These are phyloP conservation scores for Hipposideros larvatus DNA, from an alignment of 2,797 vertebrate species.

Conservation along the genomic window DNA sequence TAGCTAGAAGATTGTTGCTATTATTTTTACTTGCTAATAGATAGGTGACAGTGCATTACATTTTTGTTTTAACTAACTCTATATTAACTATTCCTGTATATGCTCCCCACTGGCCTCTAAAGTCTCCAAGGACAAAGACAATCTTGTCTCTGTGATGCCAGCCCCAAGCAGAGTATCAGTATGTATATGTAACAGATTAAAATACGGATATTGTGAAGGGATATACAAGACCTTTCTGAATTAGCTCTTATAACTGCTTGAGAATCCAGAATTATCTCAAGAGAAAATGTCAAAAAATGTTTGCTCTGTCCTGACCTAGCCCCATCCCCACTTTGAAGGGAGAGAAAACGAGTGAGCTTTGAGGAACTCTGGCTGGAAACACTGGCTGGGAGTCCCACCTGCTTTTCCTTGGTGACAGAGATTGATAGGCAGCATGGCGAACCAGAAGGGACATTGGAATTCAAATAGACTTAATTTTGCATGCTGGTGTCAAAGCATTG, in stretches of 20 bases:
- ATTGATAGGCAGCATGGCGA: not conserved
- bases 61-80: not conserved
- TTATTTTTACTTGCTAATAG: not conserved
- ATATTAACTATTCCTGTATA: not conserved
- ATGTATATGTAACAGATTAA: not conserved
- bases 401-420: not conserved
- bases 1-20: not conserved
- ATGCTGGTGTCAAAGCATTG: not conserved
- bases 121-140: not conserved
- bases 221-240: not conserved
- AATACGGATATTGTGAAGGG: not conserved
- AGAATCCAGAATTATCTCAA: conserved; percentile 7
- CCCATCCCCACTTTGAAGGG: not conserved
- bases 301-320: not conserved
- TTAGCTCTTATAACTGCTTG: not conserved
- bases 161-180: not conserved
- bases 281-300: not conserved
- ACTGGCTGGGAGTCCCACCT: too few species aligned
- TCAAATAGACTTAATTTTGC: not conserved
- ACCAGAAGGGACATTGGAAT: not conserved
- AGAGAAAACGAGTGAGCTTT: not conserved
- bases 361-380: not conserved
- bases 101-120: not conserved
- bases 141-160: not conserved
- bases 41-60: not conserved